Base-by-base conservation (phyloP, 2,888 invertebrate species). In the Crematogaster levior region DNA sequence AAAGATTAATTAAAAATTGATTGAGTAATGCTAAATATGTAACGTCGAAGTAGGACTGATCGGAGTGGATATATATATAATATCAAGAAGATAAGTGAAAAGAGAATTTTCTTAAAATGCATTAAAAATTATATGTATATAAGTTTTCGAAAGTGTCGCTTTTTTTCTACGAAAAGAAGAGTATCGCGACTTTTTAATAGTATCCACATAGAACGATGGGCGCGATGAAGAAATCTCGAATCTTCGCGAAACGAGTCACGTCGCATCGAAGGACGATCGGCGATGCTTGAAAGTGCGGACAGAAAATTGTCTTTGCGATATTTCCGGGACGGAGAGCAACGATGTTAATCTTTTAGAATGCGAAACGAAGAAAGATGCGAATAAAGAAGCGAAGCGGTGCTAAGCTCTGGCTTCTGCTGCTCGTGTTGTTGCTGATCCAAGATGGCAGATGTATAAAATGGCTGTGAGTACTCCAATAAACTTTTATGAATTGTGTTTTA, bases 361-460 rank as follows among this genome's bases (percentile, higher is more conserved):
- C 91, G 89, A 92, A 90, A 89, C 81, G 85, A 82, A 90, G 40
- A 73, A 89, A 91, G 88, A 93, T 93, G 93, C 72, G 73, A 82
- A 82, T 79, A 83, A 91, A 82, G 86, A 90, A 89, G 88, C 81
- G 90, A 89, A 85, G 85, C 83, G 80, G 65, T 75, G 84, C 73
- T 30, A 68, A 81, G 81, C 81, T 89, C 86, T 88, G 90, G 82
- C 82, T 93, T 81, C 82, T 92, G 73, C 82, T 93, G 56, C 84
- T 93, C 60, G 87, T 93, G 58, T 86, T 92, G 58, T 86, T 92
- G 83, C 82, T 92, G 83, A 86, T 91, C 51, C 91, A 93, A 81
- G 90, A 90, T 84, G 94, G 92, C 88, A 88, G 90, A 88, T 93
- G 93, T 92, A 94, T 94, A 90, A 94, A 94, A 93, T 94, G 94